Conservation (phyloP, 2,888 invertebrate genomes). For the Antheraea yamamai region DNA sequence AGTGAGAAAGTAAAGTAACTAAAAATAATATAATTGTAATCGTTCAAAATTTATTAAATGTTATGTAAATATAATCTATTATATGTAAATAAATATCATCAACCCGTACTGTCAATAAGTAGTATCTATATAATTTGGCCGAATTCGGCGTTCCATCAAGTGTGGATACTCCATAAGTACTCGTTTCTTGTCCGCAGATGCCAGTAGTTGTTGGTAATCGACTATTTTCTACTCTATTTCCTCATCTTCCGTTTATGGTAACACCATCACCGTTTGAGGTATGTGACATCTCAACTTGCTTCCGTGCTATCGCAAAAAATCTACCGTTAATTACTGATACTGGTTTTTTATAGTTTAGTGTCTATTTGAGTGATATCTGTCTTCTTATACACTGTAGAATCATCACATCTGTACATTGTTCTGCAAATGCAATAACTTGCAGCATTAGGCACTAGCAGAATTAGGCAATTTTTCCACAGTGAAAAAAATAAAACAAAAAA, state of each 20-base stretch:
- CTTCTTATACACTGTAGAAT: too few relatives aligned
- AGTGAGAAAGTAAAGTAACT: too few relatives aligned
- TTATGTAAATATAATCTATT: background rate
- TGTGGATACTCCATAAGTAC: background rate
- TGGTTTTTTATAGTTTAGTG: background rate
- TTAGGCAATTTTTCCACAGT: too few relatives aligned
- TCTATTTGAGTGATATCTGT: background rate
- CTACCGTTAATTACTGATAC: slow-evolving; percentile 32
- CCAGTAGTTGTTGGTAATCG: background rate
- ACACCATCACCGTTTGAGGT: slow-evolving; percentile 24
- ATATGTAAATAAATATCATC: background rate
- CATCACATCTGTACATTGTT: too few relatives aligned
- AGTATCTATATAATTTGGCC: background rate
- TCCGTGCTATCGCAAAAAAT: slow-evolving; percentile 26
- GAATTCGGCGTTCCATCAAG: background rate
- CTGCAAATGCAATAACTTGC: too few relatives aligned
- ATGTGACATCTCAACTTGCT: slow-evolving; percentile 32
- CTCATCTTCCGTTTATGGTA: slow-evolving; percentile 35
- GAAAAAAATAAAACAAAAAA: too few relatives aligned
- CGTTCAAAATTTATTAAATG: too few relatives aligned
- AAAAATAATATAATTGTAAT: too few relatives aligned
- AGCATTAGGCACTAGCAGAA: too few relatives aligned
- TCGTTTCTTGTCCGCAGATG: background rate
- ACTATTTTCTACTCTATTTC: slow-evolving; percentile 33
- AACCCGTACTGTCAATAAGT: background rate